phyloP scores from a whole-genome alignment of 2,797 vertebrate genomes.

The Eurystomus glaucurus region DNA sequence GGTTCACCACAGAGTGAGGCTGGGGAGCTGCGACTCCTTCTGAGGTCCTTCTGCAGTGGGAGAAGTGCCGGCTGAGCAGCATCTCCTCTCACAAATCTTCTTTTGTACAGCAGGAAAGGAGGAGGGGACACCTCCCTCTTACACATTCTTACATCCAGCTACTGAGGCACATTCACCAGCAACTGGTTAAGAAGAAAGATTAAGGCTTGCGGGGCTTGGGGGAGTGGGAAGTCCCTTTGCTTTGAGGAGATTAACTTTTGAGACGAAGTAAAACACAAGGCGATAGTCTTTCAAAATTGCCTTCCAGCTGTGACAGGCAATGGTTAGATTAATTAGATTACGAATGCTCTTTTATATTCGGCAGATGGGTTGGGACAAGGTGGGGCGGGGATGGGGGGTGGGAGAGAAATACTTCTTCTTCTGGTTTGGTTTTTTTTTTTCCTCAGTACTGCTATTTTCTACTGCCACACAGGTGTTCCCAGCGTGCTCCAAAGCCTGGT shows the following conservation, averaged over 20 bases:
- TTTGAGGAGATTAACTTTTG: slow-evolving; percentile 78
- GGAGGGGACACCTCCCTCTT: neutral
- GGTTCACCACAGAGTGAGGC: neutral
- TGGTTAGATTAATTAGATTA: slow-evolving; percentile 77
- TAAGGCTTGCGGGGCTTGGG: neutral
- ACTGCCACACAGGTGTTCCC: neutral
- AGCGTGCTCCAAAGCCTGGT: neutral
- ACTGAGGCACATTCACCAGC: slow-evolving; percentile 3
- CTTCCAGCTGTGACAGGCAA: slow-evolving; percentile 72
- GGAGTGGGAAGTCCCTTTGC: slow-evolving; percentile 62
- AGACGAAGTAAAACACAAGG: slow-evolving; percentile 68
- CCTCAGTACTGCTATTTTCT: neutral
- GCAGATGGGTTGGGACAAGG: slow-evolving; percentile 56
- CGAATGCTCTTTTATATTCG: slow-evolving; percentile 71
- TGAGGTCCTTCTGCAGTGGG: neutral
- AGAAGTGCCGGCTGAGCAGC: neutral
- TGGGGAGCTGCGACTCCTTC: neutral
- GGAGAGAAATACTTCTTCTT: neutral
- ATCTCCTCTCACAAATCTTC: slow-evolving; percentile 6
- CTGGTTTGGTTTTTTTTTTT: neutral
- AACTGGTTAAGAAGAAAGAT: slow-evolving; percentile 43
- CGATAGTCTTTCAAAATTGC: slow-evolving; percentile 76
- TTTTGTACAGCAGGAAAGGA: neutral
- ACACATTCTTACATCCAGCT: slow-evolving; percentile 19
- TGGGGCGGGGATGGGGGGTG: neutral